Conservation (phyloP, 2,888 invertebrate species). For the Amphipyra tragopoginis region DNA sequence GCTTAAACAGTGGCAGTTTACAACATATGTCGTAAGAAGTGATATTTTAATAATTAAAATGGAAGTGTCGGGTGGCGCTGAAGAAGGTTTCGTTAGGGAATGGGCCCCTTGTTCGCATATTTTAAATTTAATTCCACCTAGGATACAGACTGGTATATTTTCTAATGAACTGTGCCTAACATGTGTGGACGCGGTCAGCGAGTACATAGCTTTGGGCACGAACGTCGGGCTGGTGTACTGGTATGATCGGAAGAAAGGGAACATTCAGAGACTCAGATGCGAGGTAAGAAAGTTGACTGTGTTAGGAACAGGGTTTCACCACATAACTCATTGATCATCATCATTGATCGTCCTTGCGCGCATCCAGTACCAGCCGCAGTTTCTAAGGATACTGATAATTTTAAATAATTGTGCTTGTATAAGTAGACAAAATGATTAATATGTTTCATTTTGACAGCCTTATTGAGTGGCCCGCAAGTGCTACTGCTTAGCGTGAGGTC, state of each 20-base stretch:
- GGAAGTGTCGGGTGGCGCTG: constrained; percentile 84
- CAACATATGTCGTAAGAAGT: constrained; percentile 21
- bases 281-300: constrained; percentile 90
- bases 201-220: constrained; percentile 95
- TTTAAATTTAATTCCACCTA: constrained; percentile 93
- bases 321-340: constrained; percentile 1
- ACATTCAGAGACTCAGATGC: constrained; percentile 94
- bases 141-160: constrained; percentile 93
- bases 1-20: constrained; percentile 27
- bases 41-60: constrained; percentile 60
- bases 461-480: too few relatives aligned
- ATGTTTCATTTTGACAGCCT: not conserved
- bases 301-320: constrained; percentile 36
- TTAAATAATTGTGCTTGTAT: not conserved
- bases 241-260: constrained; percentile 94
- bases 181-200: constrained; percentile 94
- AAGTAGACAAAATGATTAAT: not conserved
- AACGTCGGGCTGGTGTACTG: constrained; percentile 96
- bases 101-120: constrained; percentile 95
- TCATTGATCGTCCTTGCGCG: constrained; percentile 6
- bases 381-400: constrained; percentile 4
- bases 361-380: not conserved
- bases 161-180: constrained; percentile 94
- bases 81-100: constrained; percentile 91
- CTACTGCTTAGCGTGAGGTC: too few relatives aligned